phyloP scores from a whole-genome alignment of 2,113 vertebrate genomes.

The Pseudopodoces humilis region DNA sequence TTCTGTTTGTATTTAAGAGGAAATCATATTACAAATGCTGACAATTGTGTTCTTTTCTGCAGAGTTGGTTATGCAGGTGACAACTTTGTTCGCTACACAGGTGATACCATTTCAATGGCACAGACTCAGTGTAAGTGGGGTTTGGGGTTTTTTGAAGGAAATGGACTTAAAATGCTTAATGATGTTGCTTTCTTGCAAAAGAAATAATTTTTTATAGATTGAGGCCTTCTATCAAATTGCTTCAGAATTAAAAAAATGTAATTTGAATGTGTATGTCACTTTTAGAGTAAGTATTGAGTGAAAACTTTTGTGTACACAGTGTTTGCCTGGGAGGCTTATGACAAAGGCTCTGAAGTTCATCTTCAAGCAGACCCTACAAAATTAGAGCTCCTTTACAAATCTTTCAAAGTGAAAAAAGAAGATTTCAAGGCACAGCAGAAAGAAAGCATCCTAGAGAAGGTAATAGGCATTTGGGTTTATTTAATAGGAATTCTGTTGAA shows the following conservation, averaged over 20 bases:
- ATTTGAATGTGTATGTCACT: background rate
- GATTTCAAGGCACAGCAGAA: constrained; percentile 95
- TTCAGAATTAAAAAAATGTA: background rate
- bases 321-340: constrained; percentile 98
- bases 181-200: background rate
- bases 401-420: constrained; percentile 98
- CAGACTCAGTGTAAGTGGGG: constrained; percentile 90
- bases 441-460: constrained; percentile 93
- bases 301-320: constrained; percentile 73
- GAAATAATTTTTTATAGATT: background rate
- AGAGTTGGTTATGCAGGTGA: constrained; percentile 97
- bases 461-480: constrained; percentile 41
- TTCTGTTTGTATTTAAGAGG: background rate
- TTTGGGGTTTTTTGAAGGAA: background rate
- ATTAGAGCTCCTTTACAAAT: constrained; percentile 90
- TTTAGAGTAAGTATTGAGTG: background rate
- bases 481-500: background rate
- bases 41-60: constrained; percentile 23
- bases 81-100: constrained; percentile 93
- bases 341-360: constrained; percentile 96
- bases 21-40: background rate
- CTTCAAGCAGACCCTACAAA: constrained; percentile 98
- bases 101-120: constrained; percentile 95
- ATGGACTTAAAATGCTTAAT: background rate
- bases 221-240: background rate